Percentiles rank a stretch among this genome's conserved stretches.
Evolutionary conservation across 2,888 invertebrate species (phyloP).

Genomic region (Muscina levida): DNA sequence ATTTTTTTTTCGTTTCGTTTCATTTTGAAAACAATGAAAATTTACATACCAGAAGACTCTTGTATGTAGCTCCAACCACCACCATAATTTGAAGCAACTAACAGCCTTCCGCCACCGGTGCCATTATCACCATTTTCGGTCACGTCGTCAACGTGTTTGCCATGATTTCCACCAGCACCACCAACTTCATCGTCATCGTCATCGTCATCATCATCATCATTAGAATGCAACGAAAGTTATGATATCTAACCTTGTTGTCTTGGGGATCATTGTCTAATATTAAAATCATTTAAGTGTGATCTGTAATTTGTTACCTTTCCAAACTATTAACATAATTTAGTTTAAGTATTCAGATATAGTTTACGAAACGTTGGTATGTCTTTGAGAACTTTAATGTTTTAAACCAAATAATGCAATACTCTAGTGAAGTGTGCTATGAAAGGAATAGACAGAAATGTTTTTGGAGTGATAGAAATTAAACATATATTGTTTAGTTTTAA

Average conservation of each 20-base stretch:
- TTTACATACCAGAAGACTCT: slow-evolving; percentile 30
- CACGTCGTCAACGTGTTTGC: background rate
- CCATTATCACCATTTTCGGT: background rate
- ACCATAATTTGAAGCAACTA: slow-evolving; percentile 5
- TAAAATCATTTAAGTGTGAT: slow-evolving; percentile 22
- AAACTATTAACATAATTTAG: slow-evolving; percentile 38
- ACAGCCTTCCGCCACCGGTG: background rate
- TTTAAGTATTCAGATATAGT: slow-evolving; percentile 19
- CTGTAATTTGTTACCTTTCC: slow-evolving; percentile 34
- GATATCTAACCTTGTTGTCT: slow-evolving; percentile 11
- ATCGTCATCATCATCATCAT: slow-evolving; percentile 14
- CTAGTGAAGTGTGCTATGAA: background rate
- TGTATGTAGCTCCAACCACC: slow-evolving; percentile 39
- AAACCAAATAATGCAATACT: background rate
- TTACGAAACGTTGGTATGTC: background rate
- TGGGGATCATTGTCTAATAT: slow-evolving; percentile 6
- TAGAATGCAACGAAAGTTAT: slow-evolving; percentile 29
- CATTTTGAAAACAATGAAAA: slow-evolving; percentile 25
- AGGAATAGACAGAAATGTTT: background rate
- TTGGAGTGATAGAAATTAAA: slow-evolving; percentile 8
- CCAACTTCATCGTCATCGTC: background rate
- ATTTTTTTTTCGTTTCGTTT: background rate
- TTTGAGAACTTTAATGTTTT: background rate
- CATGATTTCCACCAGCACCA: slow-evolving; percentile 6
- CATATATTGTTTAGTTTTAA: too few species aligned